Base-by-base conservation (phyloP, 2,113 vertebrate species). In the Macquaria ambigua region DNA sequence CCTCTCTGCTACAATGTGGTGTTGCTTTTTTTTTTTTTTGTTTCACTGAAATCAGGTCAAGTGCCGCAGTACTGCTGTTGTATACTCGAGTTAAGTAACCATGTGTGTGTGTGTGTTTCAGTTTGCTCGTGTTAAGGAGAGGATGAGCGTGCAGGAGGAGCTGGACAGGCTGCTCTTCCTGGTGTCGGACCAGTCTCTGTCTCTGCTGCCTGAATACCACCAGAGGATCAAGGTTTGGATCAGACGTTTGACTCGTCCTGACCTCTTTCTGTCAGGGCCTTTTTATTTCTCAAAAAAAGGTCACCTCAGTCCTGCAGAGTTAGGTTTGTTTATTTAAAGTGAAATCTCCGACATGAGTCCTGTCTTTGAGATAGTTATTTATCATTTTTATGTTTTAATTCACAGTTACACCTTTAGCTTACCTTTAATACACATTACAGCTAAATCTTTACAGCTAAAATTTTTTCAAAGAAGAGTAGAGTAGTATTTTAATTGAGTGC, bases 181-280 rank as follows among this genome's bases (percentile, higher is more conserved):
- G 37, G 93, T 97, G 55, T 98, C 97, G 0, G 97, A 98, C 86
- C 96, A 97, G 93, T 97, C 96, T 0, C 90, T 98, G 84, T 93
- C 96, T 70, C 96, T 98, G 76, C 94, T 98, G 68, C 97, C 97
- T 0, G 97, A 98, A 83, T 98, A 98, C 77, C 95, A 97, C 87
- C 97, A 98, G 92, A 96, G 97, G n/a, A 96, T 97, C 25, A 94
- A 97, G 96, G 97, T 98, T 59, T 69, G 93, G 34, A 79, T 56
- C 48, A 31, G 46, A 70, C 1, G 3, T 55, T 77, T 23, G 14
- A 74, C 21, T 74, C 25, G 58, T 55, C 52, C 62, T 59, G 62
- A 71, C 8, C 28, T 3, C 1, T 72, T 77, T 74, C 46, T 72
- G 53, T 66, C 63, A 0, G 1, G 21, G 4, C 14, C 0, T 14